These are phyloP conservation scores for Drosophila kurseongensis DNA, from an alignment of 1,140 invertebrate species.

Conservation along the genomic window DNA sequence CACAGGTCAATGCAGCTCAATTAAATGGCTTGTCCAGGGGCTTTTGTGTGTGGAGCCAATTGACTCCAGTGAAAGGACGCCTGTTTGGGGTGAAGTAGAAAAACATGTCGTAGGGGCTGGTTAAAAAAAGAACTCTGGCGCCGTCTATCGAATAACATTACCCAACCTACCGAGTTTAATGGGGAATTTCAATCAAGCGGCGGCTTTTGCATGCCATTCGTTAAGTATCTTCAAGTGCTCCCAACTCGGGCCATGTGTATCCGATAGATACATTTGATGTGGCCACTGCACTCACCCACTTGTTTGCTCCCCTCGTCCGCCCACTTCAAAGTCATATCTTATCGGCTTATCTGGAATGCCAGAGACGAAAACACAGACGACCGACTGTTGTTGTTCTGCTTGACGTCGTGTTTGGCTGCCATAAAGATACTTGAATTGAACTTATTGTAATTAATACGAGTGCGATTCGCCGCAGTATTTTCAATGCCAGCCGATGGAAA, in stretches of 20 bases:
- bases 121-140: conserved; percentile 56
- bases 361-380: conserved; percentile 45
- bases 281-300: conserved; percentile 21
- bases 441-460: conserved; percentile 71
- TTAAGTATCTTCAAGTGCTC: conserved; percentile 49
- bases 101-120: neutral
- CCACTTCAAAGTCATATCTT: conserved; percentile 52
- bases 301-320: conserved; percentile 12
- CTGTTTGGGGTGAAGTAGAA: conserved; percentile 16
- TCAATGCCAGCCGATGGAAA: conserved; percentile 55
- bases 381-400: conserved; percentile 36
- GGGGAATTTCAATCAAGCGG: conserved; percentile 50
- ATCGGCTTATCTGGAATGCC: conserved; percentile 70
- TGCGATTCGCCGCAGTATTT: conserved; percentile 20
- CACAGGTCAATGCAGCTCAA: conserved; percentile 69
- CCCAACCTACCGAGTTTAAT: conserved; percentile 28
- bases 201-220: conserved; percentile 26
- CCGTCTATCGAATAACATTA: conserved; percentile 24
- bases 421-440: conserved; percentile 70
- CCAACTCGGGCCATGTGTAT: conserved; percentile 40
- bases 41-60: conserved; percentile 35
- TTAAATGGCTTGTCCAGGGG: conserved; percentile 55
- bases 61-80: conserved; percentile 31
- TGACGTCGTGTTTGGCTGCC: conserved; percentile 24
- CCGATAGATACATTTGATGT: conserved; percentile 35